These are phyloP conservation scores for Centropyge bicolor DNA, from an alignment of 2,797 vertebrate genomes.

Conservation along the genomic window DNA sequence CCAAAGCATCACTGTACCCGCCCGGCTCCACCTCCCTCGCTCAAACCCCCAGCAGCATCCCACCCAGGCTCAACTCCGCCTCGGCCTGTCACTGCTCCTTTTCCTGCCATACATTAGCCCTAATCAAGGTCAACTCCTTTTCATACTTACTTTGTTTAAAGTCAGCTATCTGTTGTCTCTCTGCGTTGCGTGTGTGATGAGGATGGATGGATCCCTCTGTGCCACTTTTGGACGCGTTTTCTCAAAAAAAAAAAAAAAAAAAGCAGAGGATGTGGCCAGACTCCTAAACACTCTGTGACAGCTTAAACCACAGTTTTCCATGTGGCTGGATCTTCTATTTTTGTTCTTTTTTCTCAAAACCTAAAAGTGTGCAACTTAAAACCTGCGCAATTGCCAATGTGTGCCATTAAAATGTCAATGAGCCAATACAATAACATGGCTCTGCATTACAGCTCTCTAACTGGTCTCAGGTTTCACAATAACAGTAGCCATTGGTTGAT, in stretches of 20 bases:
- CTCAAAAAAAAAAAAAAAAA: too few species aligned
- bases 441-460: conserved; percentile 2
- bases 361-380: conserved; percentile 11
- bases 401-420: not conserved
- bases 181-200: conserved; percentile 62
- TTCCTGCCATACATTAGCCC: conserved; percentile 77
- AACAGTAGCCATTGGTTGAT: not conserved
- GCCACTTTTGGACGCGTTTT: conserved; percentile 37
- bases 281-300: conserved; percentile 24
- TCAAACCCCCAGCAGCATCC: conserved; percentile 55
- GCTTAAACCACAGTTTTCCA: conserved; percentile 8
- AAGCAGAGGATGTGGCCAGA: conserved; percentile 30
- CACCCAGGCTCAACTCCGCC: conserved; percentile 52
- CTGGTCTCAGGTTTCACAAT: conserved; percentile 20
- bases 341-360: conserved; percentile 3
- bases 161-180: conserved; percentile 54
- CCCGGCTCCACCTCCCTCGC: conserved; percentile 48
- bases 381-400: not conserved
- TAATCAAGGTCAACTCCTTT: conserved; percentile 77
- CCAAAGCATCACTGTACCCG: conserved; percentile 60
- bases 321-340: not conserved
- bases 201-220: conserved; percentile 62
- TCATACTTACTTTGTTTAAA: conserved; percentile 55
- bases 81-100: conserved; percentile 51
- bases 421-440: conserved; percentile 5